Percentiles rank a stretch among this genome's conserved stretches.
phyloP scores from a whole-genome alignment of 2,888 invertebrate genomes.

The Vesta saturnalis region DNA sequence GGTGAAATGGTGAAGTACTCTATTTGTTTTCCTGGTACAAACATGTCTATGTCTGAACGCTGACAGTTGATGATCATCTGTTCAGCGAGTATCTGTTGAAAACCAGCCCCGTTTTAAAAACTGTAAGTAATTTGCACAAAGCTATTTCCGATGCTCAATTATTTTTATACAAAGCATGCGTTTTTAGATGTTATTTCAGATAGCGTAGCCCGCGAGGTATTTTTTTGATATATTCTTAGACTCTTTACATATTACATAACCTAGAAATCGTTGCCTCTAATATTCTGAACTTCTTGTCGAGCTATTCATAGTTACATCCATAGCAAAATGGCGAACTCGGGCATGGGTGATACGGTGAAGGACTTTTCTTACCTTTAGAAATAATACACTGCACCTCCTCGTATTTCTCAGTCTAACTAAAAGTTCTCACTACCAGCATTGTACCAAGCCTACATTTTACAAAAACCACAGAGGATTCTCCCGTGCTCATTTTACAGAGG shows the following conservation, averaged over 20 bases:
- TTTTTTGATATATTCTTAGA: too few species aligned
- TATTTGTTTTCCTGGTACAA: too few species aligned
- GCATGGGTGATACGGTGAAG: too few species aligned
- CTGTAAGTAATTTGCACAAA: too few species aligned
- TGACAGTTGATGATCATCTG: not conserved
- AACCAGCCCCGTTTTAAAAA: too few species aligned
- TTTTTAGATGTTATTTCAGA: not conserved
- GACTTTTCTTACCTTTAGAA: too few species aligned
- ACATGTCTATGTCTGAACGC: not conserved
- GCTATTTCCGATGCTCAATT: not conserved
- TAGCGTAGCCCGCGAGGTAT: too few species aligned
- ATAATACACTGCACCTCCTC: too few species aligned
- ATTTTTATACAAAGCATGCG: not conserved
- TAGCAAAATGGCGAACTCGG: not conserved
- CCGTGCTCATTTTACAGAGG: not conserved
- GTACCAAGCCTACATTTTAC: not conserved
- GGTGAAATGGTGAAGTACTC: too few species aligned
- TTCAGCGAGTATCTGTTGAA: too few species aligned
- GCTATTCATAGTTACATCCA: not conserved
- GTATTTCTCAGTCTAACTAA: not conserved
- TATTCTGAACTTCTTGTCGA: not conserved
- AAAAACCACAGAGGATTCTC: not conserved
- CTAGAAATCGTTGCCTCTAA: too few species aligned
- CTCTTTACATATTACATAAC: not conserved
- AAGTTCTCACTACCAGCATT: not conserved